Evolutionary conservation across 2,888 invertebrate species (phyloP).

Genomic region (Creontiades dilutus): DNA sequence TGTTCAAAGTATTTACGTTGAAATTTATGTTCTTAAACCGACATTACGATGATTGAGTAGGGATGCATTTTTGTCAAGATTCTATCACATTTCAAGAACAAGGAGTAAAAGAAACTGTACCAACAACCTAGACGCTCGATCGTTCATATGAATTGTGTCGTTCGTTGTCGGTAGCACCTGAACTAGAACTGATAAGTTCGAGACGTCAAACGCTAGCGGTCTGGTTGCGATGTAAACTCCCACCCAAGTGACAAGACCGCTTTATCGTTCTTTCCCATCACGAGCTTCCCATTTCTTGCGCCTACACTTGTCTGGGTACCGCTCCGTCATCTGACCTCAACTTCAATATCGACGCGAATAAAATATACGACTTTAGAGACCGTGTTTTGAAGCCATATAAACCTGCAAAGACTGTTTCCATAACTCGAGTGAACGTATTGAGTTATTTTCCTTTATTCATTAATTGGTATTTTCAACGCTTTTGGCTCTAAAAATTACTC

Average conservation of each 20-base stretch:
- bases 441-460: too few relatives aligned
- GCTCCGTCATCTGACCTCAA: not conserved
- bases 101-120: not conserved
- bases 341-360: not conserved
- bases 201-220: not conserved
- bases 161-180: not conserved
- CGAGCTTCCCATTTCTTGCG: not conserved
- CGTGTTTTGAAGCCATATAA: too few relatives aligned
- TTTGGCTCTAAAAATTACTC: too few relatives aligned
- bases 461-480: too few relatives aligned
- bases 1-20: not conserved
- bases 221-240: not conserved
- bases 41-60: not conserved
- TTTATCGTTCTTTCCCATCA: not conserved
- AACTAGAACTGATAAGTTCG: not conserved
- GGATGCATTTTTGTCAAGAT: not conserved
- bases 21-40: not conserved
- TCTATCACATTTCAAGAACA: not conserved
- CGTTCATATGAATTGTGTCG: not conserved
- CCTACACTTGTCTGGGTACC: too few relatives aligned
- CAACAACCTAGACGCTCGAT: not conserved
- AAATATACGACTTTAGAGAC: too few relatives aligned
- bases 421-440: too few relatives aligned
- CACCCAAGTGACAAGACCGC: not conserved
- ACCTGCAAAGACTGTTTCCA: too few relatives aligned